Evolutionary conservation across 2,888 invertebrate species (phyloP), one percentile per base, ranked within the genome.

Genomic region (Drosophila multiciliata): DNA sequence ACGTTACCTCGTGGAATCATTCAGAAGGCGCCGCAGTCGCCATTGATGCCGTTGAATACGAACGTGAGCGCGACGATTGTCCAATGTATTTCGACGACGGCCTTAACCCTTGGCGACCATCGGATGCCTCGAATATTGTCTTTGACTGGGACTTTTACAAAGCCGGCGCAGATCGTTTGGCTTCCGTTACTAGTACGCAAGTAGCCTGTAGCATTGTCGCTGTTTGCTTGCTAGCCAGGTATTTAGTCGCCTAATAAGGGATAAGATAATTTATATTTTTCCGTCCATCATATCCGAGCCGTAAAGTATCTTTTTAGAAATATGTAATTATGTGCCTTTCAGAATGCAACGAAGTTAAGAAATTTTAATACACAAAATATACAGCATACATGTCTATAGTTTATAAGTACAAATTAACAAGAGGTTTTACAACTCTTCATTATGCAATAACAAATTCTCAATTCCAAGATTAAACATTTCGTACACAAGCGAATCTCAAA

Each of bases 31-130:
- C 99, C 23, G 97, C 98, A 54, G 98, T 99, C 74, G 96, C 97
- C 49, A 93, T 99, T 23, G 96, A 97, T 90, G 96, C 99, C 95
- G 95, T 96, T 79, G 99, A 98, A 93, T 97, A 97, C 89, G 98
- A 98, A 93, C 94, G 98, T 94, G 97, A 98, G 93, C 95, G 98
- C 1, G 99, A 99, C 94, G 97, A 98, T 90, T 99, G 99, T 92
- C 99, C 99, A 0, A 99, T 99, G 98, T 96, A 97, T 92, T 99
- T 99, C 91, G 98, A 99, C 90, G 98, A 99, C 91, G 99, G 99
- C 11, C 94, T 95, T 50, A 95, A 98, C 93, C 98, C 98, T 0
- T 98, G 97, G 97, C 88, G 94, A 2, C 94, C 94, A 62, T 95
- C 95, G 32, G 96, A 97, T 89, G 96, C 95, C 89, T 95, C 94